Evolutionary conservation across 2,113 vertebrate genomes (phyloP), one percentile per base, ranked within the genome.

Genomic region (Phaethornis superciliosus): DNA sequence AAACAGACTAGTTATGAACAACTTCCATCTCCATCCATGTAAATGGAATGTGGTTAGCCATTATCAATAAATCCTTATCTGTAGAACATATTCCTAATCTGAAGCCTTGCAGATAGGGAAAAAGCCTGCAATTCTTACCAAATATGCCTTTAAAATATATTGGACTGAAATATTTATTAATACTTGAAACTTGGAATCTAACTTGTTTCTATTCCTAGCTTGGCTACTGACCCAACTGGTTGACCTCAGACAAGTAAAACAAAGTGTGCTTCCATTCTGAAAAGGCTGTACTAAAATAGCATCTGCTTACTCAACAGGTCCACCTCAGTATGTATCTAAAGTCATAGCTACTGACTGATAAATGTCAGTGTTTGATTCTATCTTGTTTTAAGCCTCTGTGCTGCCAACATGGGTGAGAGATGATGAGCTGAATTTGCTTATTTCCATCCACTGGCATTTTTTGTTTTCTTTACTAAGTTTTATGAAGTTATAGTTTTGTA

Each of bases 61-160:
- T 52, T 64, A 54, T 54, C 30, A 71, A 40, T 15, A 94, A 92
- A 81, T 54, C 49, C 49, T 71, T 84, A 14, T 44, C 40, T 92
- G 84, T 81, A 13, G 19, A 71, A 72, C 27, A 24, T 46, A 64
- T 47, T 88, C 78, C 35, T 89, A 49, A 90, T 69, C 28, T 51
- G 62, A 90, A 68, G 72, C n/a, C 7, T 81, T 83, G 75, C 40
- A 81, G 88, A 68, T 16, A 83, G 23, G 33, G 15, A 40, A 69
- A 77, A 89, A 35, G 30, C 16, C 32, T 59, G 49, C 15, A 78
- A 47, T 67, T 93, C 81, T 83, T 95, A 90, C 52, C 64, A 89
- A 81, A 88, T 95, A 87, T 54, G 91, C 76, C 85, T 95, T 93
- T 93, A 93, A 97, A 95, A 88, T 91, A 54, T 33, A 91, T 81